Conservation (phyloP, 2,888 invertebrate genomes). For the Notodonta ziczac region DNA sequence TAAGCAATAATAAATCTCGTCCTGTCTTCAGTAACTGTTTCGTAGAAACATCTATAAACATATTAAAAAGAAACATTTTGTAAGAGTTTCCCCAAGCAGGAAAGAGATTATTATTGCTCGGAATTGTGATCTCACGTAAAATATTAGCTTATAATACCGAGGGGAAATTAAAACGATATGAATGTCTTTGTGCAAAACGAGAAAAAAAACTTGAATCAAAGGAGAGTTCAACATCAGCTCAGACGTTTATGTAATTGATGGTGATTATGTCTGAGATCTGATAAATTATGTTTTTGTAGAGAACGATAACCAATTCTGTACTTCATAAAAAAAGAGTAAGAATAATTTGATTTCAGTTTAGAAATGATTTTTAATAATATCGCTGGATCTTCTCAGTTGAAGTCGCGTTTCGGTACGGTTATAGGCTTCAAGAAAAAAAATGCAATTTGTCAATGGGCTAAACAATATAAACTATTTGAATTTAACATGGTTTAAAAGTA, state of each 20-base stretch:
- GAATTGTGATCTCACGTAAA: conserved; percentile 66
- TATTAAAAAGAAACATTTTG: conserved; percentile 48
- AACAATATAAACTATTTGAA: too few relatives aligned
- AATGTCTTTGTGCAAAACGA: conserved; percentile 59
- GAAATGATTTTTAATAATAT: too few relatives aligned
- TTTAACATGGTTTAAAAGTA: too few relatives aligned
- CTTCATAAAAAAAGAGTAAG: background rate
- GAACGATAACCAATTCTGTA: background rate
- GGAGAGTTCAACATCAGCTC: conserved; percentile 10
- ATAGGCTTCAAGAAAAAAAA: too few relatives aligned
- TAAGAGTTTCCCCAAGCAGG: conserved; percentile 54
- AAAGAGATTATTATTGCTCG: conserved; percentile 59
- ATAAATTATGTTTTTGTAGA: background rate
- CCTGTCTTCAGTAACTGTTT: conserved; percentile 59
- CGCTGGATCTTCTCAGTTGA: too few relatives aligned
- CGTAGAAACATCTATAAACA: conserved; percentile 55
- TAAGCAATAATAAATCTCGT: conserved; percentile 65
- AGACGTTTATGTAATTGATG: conserved; percentile 12
- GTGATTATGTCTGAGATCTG: conserved; percentile 3
- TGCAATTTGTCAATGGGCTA: too few relatives aligned
- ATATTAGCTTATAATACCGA: conserved; percentile 69
- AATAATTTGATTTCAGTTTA: too few relatives aligned
- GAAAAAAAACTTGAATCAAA: conserved; percentile 19
- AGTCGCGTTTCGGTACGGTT: too few relatives aligned
- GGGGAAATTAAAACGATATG: conserved; percentile 69